Percentiles rank a stretch among this genome's conserved stretches.
Evolutionary conservation across 2,888 invertebrate species (phyloP).

Genomic region (Acanthosepion esculentum): DNA sequence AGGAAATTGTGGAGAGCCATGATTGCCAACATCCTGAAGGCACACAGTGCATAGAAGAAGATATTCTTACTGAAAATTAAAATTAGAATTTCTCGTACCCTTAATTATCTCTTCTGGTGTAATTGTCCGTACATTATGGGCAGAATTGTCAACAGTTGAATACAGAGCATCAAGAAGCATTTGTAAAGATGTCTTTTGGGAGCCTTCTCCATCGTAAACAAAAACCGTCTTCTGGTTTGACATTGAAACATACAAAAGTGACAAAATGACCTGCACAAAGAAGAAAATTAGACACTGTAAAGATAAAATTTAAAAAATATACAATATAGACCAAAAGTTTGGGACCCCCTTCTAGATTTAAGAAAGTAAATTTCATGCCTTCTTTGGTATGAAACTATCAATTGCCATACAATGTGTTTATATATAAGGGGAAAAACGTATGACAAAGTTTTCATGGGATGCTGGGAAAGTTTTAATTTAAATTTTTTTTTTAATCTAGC

Average conservation of each 20-base stretch:
- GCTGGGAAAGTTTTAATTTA: no score
- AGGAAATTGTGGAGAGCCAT: no score
- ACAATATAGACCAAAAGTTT: not conserved
- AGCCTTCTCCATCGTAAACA: conserved; percentile 59
- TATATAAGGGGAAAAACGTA: no score
- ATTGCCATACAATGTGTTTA: no score
- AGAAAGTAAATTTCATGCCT: no score
- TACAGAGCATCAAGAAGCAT: conserved; percentile 52
- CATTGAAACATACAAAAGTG: not conserved
- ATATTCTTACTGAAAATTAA: no score
- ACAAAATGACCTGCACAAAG: not conserved
- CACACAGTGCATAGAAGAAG: no score
- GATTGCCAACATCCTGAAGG: no score
- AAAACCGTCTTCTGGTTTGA: conserved; percentile 49
- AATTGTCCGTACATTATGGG: conserved; percentile 55
- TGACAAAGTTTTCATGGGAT: no score
- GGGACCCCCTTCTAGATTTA: no score
- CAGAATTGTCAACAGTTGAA: conserved; percentile 49
- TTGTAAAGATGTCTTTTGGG: conserved; percentile 51
- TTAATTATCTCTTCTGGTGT: conserved; percentile 58
- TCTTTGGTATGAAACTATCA: no score
- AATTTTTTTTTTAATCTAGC: no score
- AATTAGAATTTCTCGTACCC: conserved; percentile 52
- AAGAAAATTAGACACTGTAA: not conserved
- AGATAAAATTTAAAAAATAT: conserved; percentile 1